A percentile compares a stretch with the other conserved stretches of the same genome.
Conservation (phyloP, 2,888 invertebrate species). For the Sacculina carcini region DNA sequence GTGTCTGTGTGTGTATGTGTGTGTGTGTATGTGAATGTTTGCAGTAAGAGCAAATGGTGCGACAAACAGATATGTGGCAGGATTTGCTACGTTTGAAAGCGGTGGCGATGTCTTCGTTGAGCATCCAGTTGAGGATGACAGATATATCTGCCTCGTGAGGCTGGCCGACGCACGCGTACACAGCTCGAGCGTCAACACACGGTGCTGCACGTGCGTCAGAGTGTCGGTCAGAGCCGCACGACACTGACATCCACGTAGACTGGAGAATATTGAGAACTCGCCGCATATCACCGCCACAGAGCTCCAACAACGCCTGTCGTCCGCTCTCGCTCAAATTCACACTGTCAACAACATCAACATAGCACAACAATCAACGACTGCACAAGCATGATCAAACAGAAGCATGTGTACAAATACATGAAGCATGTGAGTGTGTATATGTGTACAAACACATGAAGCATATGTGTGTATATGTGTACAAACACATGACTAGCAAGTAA, state of each 20-base stretch:
- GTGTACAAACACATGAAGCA: no score
- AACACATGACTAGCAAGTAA: no score
- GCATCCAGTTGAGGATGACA: slow-evolving; percentile 57
- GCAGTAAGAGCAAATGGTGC: no score
- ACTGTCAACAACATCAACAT: slow-evolving; percentile 24
- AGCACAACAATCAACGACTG: no score
- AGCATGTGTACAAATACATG: neutral
- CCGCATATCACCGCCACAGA: slow-evolving; percentile 93
- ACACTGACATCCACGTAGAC: slow-evolving; percentile 86
- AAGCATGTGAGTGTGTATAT: no score
- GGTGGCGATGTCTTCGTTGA: slow-evolving; percentile 43
- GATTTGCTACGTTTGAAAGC: slow-evolving; percentile 56
- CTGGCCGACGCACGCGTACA: slow-evolving; percentile 89
- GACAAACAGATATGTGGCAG: no score
- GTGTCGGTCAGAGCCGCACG: no score
- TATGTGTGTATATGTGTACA: no score
- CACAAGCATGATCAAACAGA: neutral
- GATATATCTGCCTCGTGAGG: slow-evolving; percentile 70
- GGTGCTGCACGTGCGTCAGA: neutral
- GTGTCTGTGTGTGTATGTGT: no score
- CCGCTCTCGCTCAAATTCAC: slow-evolving; percentile 63
- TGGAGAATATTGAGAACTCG: slow-evolving; percentile 87
- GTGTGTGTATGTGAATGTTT: no score
- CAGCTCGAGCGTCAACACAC: slow-evolving; percentile 57
- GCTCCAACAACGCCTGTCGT: slow-evolving; percentile 53